phyloP scores from a whole-genome alignment of 2,888 invertebrate genomes.

The Noctua pronuba region DNA sequence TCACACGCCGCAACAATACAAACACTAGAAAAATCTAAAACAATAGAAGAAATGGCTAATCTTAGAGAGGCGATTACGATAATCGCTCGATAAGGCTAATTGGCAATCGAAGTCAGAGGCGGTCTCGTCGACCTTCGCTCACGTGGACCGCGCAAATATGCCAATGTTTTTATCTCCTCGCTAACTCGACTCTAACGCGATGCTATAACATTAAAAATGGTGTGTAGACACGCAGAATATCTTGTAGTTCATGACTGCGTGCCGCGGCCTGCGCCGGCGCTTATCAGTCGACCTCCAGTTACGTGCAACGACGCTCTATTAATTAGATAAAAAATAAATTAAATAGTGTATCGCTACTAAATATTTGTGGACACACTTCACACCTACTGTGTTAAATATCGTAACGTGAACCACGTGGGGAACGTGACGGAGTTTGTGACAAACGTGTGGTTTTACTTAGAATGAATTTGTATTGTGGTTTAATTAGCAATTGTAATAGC shows the following conservation, averaged over 20 bases:
- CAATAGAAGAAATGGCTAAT: constrained; percentile 57
- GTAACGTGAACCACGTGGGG: constrained; percentile 47
- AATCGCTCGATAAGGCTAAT: constrained; percentile 61
- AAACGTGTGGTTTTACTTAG: constrained; percentile 55
- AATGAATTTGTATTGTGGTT: constrained; percentile 46
- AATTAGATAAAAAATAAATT: constrained; percentile 64
- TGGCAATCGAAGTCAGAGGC: constrained; percentile 57
- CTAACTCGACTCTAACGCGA: constrained; percentile 67
- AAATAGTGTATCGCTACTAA: constrained; percentile 29
- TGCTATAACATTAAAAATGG: constrained; percentile 67
- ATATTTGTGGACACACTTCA: constrained; percentile 55
- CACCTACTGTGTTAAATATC: constrained; percentile 49
- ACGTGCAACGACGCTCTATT: constrained; percentile 65
- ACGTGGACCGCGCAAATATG: constrained; percentile 63
- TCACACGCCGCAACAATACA: constrained; percentile 55
- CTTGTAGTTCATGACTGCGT: constrained; percentile 70
- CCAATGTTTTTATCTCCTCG: constrained; percentile 69
- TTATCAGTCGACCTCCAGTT: constrained; percentile 85
- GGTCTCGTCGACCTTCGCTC: constrained; percentile 60
- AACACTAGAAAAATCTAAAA: too few relatives aligned
- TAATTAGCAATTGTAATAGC: constrained; percentile 35
- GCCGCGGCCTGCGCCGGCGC: constrained; percentile 76
- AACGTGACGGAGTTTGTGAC: constrained; percentile 57
- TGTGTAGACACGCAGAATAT: constrained; percentile 67
- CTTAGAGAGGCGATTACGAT: constrained; percentile 56